A percentile compares a stretch with the other conserved stretches of the same genome.
phyloP scores from a whole-genome alignment of 2,797 vertebrate species.

The Aphelocoma californica region DNA sequence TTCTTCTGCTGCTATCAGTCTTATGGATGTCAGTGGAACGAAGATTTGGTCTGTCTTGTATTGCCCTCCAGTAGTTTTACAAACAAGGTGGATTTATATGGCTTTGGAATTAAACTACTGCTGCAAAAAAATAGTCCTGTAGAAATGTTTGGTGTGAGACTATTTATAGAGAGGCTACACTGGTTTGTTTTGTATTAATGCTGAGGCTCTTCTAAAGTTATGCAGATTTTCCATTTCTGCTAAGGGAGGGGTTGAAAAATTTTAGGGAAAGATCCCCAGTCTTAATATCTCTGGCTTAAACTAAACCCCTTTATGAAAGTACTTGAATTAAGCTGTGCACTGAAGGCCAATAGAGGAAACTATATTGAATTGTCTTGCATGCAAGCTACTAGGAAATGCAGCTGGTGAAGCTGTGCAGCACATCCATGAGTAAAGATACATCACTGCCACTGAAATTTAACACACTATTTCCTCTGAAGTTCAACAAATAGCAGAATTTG shows the following conservation, averaged over 20 bases:
- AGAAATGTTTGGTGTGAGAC: constrained; percentile 2
- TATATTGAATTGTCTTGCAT: background rate
- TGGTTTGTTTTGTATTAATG: background rate
- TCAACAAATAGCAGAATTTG: background rate
- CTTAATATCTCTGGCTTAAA: background rate
- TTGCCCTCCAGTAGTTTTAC: constrained; percentile 46
- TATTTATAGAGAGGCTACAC: background rate
- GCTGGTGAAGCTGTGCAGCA: background rate
- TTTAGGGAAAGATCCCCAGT: background rate
- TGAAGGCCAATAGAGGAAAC: background rate
- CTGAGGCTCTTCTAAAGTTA: background rate
- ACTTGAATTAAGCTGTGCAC: background rate
- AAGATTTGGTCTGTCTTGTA: constrained; percentile 1
- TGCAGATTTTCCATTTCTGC: constrained; percentile 1
- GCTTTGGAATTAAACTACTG: constrained; percentile 49
- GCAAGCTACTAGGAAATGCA: background rate
- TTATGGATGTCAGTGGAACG: background rate
- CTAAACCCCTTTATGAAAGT: background rate
- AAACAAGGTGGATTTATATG: constrained; percentile 51
- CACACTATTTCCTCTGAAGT: background rate
- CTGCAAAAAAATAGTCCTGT: constrained; percentile 6
- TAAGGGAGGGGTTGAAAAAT: background rate
- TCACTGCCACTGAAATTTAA: background rate
- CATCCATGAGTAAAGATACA: background rate
- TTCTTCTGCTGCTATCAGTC: constrained; percentile 17